Conservation (phyloP, 2,113 vertebrate genomes). For the Syngnathoides biaculeatus region DNA sequence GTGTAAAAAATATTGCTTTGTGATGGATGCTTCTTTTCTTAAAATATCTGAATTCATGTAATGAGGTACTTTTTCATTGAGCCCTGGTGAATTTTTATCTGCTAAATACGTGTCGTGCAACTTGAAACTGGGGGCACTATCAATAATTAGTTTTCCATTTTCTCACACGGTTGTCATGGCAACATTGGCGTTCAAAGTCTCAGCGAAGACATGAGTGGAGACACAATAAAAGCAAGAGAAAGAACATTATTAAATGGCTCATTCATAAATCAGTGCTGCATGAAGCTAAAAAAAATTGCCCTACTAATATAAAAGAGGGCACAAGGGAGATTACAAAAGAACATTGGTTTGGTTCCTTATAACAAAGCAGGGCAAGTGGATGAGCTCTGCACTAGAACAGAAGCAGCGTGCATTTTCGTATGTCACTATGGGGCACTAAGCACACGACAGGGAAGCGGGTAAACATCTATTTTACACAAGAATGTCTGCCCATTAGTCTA, state of each 20-base stretch:
- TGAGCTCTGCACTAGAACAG: slow-evolving; percentile 12
- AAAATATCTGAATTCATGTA: slow-evolving; percentile 23
- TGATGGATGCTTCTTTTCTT: neutral
- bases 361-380: slow-evolving; percentile 11
- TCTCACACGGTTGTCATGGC: slow-evolving; percentile 26
- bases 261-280: slow-evolving; percentile 36
- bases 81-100: slow-evolving; percentile 24
- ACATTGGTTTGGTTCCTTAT: slow-evolving; percentile 14
- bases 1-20: slow-evolving; percentile 12
- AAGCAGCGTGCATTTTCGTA: slow-evolving; percentile 3
- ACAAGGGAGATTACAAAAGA: slow-evolving; percentile 23
- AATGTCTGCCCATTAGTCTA: neutral
- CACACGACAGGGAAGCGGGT: neutral
- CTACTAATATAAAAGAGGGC: slow-evolving; percentile 25
- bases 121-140: slow-evolving; percentile 30
- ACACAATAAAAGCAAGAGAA: slow-evolving; percentile 32
- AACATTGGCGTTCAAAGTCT: slow-evolving; percentile 40
- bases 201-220: slow-evolving; percentile 32
- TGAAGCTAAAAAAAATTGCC: slow-evolving; percentile 32
- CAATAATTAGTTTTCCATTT: slow-evolving; percentile 51
- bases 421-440: slow-evolving; percentile 4
- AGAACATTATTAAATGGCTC: slow-evolving; percentile 18
- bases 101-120: slow-evolving; percentile 25
- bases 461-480: neutral
- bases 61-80: slow-evolving; percentile 17